These are phyloP conservation scores for Himalopsyche tibetana DNA, from an alignment of 2,888 invertebrate species.

Conservation along the genomic window DNA sequence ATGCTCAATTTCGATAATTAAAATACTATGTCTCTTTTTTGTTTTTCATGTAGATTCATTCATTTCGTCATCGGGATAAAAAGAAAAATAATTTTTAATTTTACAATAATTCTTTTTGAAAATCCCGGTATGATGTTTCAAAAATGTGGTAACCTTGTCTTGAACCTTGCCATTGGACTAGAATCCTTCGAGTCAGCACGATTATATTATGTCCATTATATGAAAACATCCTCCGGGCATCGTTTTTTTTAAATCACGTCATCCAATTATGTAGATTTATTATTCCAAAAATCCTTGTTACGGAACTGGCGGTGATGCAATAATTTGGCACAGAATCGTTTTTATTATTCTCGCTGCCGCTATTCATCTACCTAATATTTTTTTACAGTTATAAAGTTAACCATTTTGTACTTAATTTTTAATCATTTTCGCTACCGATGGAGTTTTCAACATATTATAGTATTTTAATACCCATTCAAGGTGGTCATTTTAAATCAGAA, in stretches of 20 bases:
- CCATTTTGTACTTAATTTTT: too few relatives aligned
- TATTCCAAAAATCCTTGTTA: conserved; percentile 10
- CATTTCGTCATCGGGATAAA: background rate
- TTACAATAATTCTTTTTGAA: background rate
- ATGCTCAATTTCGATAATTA: too few relatives aligned
- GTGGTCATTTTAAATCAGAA: too few relatives aligned
- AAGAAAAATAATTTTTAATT: conserved; percentile 21
- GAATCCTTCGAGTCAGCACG: conserved; percentile 1
- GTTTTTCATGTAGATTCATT: too few relatives aligned
- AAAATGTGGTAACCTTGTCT: conserved; percentile 31
- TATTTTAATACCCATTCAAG: too few relatives aligned
- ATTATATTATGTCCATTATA: background rate
- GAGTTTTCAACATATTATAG: too few relatives aligned
- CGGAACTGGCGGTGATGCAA: background rate
- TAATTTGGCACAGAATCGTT: background rate
- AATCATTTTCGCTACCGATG: too few relatives aligned
- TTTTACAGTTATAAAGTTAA: too few relatives aligned
- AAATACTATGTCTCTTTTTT: too few relatives aligned
- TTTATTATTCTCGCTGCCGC: background rate
- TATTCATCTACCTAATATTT: too few relatives aligned
- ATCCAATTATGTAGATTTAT: background rate
- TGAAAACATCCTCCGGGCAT: background rate
- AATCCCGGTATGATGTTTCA: background rate
- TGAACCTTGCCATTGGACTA: conserved; percentile 36
- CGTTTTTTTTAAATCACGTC: conserved; percentile 5